Conservation (phyloP, 2,797 vertebrate genomes). For the Anabacerthia variegaticeps region DNA sequence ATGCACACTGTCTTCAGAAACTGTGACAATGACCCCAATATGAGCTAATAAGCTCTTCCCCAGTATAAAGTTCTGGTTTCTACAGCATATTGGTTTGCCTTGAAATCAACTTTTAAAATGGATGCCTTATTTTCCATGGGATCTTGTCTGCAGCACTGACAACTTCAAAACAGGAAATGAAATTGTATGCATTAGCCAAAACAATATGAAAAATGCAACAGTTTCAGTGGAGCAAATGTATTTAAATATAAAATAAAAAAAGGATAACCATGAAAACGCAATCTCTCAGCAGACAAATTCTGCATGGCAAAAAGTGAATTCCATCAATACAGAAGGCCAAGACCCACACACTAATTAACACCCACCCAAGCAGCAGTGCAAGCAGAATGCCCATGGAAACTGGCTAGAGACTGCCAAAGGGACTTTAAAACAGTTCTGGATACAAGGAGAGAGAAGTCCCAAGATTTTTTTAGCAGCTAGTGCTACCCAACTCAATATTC, state of each 20-base stretch:
- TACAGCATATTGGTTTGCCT: neutral
- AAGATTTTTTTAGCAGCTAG: neutral
- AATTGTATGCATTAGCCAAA: neutral
- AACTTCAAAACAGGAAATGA: neutral
- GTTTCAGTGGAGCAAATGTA: neutral
- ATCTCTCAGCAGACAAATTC: neutral
- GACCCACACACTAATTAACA: neutral
- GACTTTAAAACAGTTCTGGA: neutral
- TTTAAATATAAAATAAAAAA: neutral
- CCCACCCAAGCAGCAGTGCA: neutral
- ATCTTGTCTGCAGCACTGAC: neutral
- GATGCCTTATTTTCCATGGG: neutral
- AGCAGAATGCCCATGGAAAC: neutral
- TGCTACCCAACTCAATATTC: neutral
- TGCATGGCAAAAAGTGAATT: neutral
- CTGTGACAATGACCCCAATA: neutral
- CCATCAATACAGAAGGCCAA: neutral
- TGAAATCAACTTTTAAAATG: neutral
- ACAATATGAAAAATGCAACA: neutral
- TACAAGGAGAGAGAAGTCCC: neutral
- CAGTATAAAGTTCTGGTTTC: neutral
- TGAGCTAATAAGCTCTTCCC: neutral
- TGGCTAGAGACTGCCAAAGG: neutral
- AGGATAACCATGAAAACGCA: neutral
- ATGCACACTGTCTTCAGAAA: neutral